Evolutionary conservation across 2,888 invertebrate genomes (phyloP).

Genomic region (Lasioglossum oenotherae): DNA sequence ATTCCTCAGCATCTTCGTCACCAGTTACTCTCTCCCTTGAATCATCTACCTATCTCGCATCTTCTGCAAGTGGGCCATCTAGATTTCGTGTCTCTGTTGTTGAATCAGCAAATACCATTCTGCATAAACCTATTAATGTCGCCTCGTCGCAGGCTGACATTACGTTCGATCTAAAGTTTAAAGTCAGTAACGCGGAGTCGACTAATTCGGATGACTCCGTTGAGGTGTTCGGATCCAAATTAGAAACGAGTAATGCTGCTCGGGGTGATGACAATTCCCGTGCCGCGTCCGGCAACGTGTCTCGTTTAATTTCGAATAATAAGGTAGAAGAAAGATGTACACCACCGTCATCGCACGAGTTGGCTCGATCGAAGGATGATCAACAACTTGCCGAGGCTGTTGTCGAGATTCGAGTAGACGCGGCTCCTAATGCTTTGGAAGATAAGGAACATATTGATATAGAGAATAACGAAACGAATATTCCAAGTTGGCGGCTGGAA

Average conservation of each 20-base stretch:
- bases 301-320: constrained; percentile 37
- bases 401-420: constrained; percentile 16
- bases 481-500: constrained; percentile 22
- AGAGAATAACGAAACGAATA: constrained; percentile 29
- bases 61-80: constrained; percentile 80
- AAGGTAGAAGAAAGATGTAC: constrained; percentile 24
- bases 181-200: constrained; percentile 56
- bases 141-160: constrained; percentile 77
- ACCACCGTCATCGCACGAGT: background rate
- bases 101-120: constrained; percentile 71
- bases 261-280: constrained; percentile 30
- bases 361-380: constrained; percentile 26
- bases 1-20: constrained; percentile 82
- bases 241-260: constrained; percentile 43
- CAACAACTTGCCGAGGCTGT: constrained; percentile 23
- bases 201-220: constrained; percentile 70
- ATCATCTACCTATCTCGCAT: constrained; percentile 85
- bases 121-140: constrained; percentile 84
- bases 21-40: constrained; percentile 82
- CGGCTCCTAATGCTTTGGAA: constrained; percentile 9
- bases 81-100: constrained; percentile 80
- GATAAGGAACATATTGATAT: constrained; percentile 23
- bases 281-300: constrained; percentile 43
- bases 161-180: constrained; percentile 73
- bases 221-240: constrained; percentile 63